Evolutionary conservation across 2,113 vertebrate species (phyloP).

Genomic region (Archilochus colubris): DNA sequence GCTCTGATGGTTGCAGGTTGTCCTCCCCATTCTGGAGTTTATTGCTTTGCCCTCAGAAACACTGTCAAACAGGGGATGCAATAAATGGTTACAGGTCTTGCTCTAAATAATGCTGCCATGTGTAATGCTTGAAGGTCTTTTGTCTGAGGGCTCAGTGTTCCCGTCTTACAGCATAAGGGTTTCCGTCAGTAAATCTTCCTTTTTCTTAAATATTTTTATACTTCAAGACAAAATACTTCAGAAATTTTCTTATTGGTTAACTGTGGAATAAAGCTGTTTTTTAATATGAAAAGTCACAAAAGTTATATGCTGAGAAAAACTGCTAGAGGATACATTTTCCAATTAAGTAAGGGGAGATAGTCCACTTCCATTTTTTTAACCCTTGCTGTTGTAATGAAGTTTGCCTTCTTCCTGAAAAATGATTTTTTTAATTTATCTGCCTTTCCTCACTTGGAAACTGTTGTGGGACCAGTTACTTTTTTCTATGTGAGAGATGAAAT

Average conservation of each 20-base stretch:
- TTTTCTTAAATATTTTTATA: background rate
- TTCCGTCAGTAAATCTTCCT: background rate
- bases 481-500: background rate
- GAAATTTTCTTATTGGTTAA: background rate
- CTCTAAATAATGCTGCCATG: background rate
- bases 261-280: background rate
- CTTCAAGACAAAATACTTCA: background rate
- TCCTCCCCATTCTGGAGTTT: background rate
- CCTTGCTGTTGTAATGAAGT: background rate
- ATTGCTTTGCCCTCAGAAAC: background rate
- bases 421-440: background rate
- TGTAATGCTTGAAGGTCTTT: background rate
- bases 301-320: background rate
- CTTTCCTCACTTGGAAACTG: background rate
- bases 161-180: background rate
- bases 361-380: background rate
- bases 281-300: background rate
- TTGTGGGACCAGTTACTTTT: background rate
- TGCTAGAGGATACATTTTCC: rapidly evolving
- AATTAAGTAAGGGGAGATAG: background rate
- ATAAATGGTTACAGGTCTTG: too few species aligned
- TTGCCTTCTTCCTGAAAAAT: background rate
- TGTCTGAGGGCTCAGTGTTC: background rate
- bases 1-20: background rate
- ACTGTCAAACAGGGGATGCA: background rate